A percentile compares a stretch with the other conserved stretches of the same genome.
phyloP scores from a whole-genome alignment of 2,888 invertebrate genomes.

The Hypolimnas misippus region DNA sequence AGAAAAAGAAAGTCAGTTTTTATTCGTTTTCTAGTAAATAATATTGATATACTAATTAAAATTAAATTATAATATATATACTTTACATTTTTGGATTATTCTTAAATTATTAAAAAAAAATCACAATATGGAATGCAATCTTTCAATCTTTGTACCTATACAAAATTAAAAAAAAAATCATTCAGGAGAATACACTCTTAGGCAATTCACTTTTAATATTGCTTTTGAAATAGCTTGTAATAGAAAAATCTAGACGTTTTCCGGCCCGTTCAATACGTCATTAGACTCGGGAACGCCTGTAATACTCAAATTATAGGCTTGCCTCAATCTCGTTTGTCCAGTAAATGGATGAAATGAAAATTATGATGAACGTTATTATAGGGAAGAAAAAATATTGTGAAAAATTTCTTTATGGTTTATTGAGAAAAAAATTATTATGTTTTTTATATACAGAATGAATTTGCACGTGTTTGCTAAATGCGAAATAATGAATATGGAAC shows the following conservation, averaged over 20 bases:
- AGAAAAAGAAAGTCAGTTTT: too few relatives aligned
- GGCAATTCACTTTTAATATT: background rate
- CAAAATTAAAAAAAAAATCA: too few relatives aligned
- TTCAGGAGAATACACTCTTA: background rate
- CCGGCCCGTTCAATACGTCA: constrained; percentile 25
- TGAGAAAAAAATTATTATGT: background rate
- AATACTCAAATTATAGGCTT: background rate
- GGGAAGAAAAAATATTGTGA: background rate
- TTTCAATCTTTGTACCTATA: too few relatives aligned
- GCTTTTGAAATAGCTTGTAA: background rate
- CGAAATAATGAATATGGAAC: too few relatives aligned
- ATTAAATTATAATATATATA: too few relatives aligned
- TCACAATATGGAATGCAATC: too few relatives aligned
- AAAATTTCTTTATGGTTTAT: background rate
- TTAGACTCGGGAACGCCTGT: constrained; percentile 12
- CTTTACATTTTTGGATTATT: too few relatives aligned
- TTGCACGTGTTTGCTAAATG: too few relatives aligned
- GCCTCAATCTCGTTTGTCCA: background rate
- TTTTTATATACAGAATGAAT: too few relatives aligned
- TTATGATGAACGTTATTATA: background rate
- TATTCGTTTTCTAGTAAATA: too few relatives aligned
- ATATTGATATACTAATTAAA: too few relatives aligned
- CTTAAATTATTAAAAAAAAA: too few relatives aligned
- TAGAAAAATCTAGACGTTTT: constrained; percentile 7
- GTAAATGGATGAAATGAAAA: constrained; percentile 2